These are phyloP conservation scores for Plectrocnemia conspersa DNA, from an alignment of 1,140 invertebrate genomes.

Conservation along the genomic window DNA sequence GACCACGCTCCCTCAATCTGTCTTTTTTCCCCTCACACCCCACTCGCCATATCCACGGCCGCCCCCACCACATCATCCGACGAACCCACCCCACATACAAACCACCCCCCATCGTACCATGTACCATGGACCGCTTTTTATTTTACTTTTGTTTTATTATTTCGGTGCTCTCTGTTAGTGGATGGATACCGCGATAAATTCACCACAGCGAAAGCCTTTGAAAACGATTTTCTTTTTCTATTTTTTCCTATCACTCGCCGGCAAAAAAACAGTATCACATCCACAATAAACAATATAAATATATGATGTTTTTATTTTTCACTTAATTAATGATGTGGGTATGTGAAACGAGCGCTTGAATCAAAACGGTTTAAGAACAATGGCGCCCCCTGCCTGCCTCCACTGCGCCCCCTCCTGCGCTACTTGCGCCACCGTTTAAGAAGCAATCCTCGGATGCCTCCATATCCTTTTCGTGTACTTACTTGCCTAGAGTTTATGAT, in stretches of 20 bases:
- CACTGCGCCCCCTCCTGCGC: too few species aligned
- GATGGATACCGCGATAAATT: conserved; percentile 28
- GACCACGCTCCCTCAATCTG: conserved; percentile 32
- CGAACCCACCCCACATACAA: background rate
- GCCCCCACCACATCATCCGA: background rate
- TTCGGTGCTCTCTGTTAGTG: conserved; percentile 28
- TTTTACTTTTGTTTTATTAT: conserved; percentile 36
- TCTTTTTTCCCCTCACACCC: conserved; percentile 26
- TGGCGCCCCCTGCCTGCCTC: background rate
- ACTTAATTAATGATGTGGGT: too few species aligned
- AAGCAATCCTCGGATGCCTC: conserved; percentile 9
- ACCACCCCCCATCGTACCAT: conserved; percentile 8
- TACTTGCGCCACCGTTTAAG: conserved; percentile 10
- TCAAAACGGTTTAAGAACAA: too few species aligned
- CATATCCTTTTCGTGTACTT: conserved; percentile 8
- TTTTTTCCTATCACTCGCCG: too few species aligned
- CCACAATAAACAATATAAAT: too few species aligned
- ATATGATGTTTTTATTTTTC: too few species aligned
- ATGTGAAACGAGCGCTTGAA: too few species aligned
- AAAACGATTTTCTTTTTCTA: conserved; percentile 13
- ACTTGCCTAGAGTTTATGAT: conserved; percentile 18
- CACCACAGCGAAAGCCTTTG: conserved; percentile 7
- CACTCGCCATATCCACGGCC: background rate
- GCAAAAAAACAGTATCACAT: too few species aligned
- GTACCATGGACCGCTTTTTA: conserved; percentile 26